Percentiles rank a stretch among this genome's conserved stretches.
Conservation (phyloP, 2,888 invertebrate species). For the Netelia fuscicornis region DNA sequence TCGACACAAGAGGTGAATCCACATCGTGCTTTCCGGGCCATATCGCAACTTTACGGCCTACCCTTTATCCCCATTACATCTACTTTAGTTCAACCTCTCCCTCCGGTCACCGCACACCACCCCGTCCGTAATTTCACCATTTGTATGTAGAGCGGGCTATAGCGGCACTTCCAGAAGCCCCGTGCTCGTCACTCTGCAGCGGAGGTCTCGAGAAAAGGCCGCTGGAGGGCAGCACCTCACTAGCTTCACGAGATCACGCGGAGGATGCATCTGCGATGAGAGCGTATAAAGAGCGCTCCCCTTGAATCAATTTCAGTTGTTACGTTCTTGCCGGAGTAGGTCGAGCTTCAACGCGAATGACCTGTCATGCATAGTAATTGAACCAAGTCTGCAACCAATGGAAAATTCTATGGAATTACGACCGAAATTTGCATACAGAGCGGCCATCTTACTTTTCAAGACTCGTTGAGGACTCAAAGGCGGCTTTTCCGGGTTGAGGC, state of each 20-base stretch:
- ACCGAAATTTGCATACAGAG: no score
- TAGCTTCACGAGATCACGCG: slow-evolving; percentile 1
- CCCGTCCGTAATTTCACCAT: slow-evolving; percentile 70
- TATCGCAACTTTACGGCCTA: slow-evolving; percentile 69
- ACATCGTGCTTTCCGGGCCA: slow-evolving; percentile 61
- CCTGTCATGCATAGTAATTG: no score
- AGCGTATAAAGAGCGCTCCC: slow-evolving; percentile 1
- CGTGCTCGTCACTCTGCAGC: slow-evolving; percentile 16
- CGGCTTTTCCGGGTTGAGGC: no score
- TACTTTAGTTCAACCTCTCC: neutral
- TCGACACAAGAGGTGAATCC: slow-evolving; percentile 65
- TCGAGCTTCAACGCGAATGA: neutral
- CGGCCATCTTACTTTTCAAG: no score
- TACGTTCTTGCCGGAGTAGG: slow-evolving; percentile 8
- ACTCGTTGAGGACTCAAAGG: no score
- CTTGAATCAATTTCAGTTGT: slow-evolving; percentile 45
- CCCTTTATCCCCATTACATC: slow-evolving; percentile 43
- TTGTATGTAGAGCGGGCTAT: slow-evolving; percentile 70
- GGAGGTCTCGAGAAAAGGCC: neutral
- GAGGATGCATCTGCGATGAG: slow-evolving; percentile 27
- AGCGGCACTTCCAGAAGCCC: slow-evolving; percentile 37
- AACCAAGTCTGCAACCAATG: no score
- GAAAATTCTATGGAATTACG: no score
- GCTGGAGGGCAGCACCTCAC: neutral
- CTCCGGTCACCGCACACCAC: slow-evolving; percentile 2